Evolutionary conservation across 1,140 invertebrate genomes (phyloP).

Genomic region (Aphaenogaster rudis): DNA sequence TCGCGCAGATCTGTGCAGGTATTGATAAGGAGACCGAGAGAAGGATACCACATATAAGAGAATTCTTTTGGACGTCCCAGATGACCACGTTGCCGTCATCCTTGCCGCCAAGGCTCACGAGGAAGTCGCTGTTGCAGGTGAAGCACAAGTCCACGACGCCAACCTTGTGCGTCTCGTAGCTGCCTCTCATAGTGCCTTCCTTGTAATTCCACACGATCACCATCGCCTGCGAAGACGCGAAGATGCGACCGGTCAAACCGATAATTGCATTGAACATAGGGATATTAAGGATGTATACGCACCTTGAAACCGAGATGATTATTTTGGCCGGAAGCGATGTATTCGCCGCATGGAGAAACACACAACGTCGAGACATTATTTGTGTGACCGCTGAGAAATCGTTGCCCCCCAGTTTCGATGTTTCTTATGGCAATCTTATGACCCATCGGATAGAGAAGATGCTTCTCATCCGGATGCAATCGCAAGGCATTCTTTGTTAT

Average conservation of each 20-base stretch:
- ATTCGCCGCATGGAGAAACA: conserved; percentile 92
- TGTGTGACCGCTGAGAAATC: conserved; percentile 93
- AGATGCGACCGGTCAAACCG: conserved; percentile 29
- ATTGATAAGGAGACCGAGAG: neutral
- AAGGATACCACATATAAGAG: conserved; percentile 89
- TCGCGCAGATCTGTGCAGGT: neutral
- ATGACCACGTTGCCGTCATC: conserved; percentile 95
- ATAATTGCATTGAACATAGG: neutral
- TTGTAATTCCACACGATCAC: conserved; percentile 96
- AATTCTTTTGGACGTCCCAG: conserved; percentile 90
- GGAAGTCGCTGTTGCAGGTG: conserved; percentile 92
- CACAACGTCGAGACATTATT: conserved; percentile 94
- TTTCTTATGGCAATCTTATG: conserved; percentile 94
- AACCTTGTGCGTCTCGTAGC: conserved; percentile 94
- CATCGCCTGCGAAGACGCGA: conserved; percentile 88
- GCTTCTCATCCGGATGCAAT: conserved; percentile 92
- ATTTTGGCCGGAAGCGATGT: conserved; percentile 95
- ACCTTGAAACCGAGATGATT: conserved; percentile 97
- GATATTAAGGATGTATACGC: conserved; percentile 43
- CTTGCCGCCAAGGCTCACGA: conserved; percentile 94
- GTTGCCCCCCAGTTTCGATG: conserved; percentile 90
- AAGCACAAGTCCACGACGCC: conserved; percentile 94
- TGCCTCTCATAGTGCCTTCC: conserved; percentile 88
- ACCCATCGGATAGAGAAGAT: conserved; percentile 94
- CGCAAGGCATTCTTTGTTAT: conserved; percentile 90